Evolutionary conservation across 2,888 invertebrate species (phyloP).

Genomic region (Tiliacea citrago): DNA sequence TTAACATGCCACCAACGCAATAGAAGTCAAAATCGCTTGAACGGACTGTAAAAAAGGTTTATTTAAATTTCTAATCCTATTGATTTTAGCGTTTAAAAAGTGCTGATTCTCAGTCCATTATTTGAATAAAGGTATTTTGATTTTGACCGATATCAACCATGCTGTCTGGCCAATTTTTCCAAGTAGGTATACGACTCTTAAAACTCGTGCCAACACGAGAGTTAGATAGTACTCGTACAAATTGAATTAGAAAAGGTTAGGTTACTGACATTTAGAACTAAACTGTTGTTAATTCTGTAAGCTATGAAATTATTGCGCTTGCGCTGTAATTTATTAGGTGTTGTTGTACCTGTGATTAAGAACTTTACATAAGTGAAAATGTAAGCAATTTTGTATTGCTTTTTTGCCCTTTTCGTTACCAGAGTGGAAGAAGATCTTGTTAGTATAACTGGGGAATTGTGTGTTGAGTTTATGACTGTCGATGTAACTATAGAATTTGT

Average conservation of each 20-base stretch:
- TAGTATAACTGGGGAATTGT: not conserved
- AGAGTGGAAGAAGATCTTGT: not conserved
- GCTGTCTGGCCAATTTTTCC: not conserved
- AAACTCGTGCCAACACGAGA: not conserved
- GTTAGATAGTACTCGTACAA: too few relatives aligned
- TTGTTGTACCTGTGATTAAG: not conserved
- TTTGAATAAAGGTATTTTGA: too few relatives aligned
- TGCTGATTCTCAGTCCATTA: too few relatives aligned
- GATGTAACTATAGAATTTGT: too few relatives aligned
- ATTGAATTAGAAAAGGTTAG: slow-evolving; percentile 39
- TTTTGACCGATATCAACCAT: not conserved
- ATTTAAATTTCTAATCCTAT: too few relatives aligned
- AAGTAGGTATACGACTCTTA: not conserved
- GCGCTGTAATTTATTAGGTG: not conserved
- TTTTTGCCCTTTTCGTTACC: not conserved
- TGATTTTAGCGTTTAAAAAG: too few relatives aligned
- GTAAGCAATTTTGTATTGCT: not conserved
- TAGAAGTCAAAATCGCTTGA: too few relatives aligned
- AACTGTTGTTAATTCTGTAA: slow-evolving; percentile 16
- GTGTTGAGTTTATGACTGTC: not conserved
- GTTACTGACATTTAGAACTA: slow-evolving; percentile 24
- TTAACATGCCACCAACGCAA: too few relatives aligned
- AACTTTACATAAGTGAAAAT: slow-evolving; percentile 11
- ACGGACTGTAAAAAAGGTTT: too few relatives aligned
- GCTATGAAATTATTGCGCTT: not conserved